Percentiles rank a stretch among this genome's conserved stretches.
These are phyloP conservation scores for Ladona fulva DNA, from an alignment of 1,140 invertebrate genomes.

Conservation along the genomic window DNA sequence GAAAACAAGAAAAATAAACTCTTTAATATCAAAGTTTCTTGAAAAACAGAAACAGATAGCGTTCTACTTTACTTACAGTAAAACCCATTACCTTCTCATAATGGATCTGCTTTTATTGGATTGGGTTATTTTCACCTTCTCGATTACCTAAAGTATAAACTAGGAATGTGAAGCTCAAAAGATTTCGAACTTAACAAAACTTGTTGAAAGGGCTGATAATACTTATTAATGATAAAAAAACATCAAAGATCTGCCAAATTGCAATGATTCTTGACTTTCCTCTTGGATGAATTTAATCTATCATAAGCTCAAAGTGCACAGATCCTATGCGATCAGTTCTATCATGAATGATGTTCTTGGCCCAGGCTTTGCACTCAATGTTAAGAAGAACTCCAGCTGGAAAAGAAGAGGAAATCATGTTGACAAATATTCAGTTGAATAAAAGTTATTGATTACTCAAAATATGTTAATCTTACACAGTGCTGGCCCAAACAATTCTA, in stretches of 20 bases:
- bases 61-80: too few relatives aligned
- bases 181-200: neutral
- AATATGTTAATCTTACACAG: too few relatives aligned
- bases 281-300: slow-evolving; percentile 53
- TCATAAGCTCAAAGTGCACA: slow-evolving; percentile 81
- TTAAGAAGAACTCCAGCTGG: slow-evolving; percentile 76
- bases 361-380: slow-evolving; percentile 84
- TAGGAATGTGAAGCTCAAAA: neutral
- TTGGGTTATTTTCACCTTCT: too few relatives aligned
- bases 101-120: too few relatives aligned
- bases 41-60: too few relatives aligned
- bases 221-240: neutral
- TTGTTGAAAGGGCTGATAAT: neutral
- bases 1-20: too few relatives aligned
- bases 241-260: neutral
- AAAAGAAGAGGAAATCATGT: slow-evolving; percentile 30
- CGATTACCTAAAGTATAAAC: too few relatives aligned
- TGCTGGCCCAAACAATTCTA: too few relatives aligned
- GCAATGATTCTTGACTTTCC: neutral
- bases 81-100: too few relatives aligned
- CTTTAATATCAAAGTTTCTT: too few relatives aligned
- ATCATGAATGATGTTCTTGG: slow-evolving; percentile 73
- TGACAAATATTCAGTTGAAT: too few relatives aligned
- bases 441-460: too few relatives aligned
- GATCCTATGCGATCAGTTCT: slow-evolving; percentile 68